Base-by-base conservation (phyloP, 2,888 invertebrate genomes). In the Lasioglossum vierecki region DNA sequence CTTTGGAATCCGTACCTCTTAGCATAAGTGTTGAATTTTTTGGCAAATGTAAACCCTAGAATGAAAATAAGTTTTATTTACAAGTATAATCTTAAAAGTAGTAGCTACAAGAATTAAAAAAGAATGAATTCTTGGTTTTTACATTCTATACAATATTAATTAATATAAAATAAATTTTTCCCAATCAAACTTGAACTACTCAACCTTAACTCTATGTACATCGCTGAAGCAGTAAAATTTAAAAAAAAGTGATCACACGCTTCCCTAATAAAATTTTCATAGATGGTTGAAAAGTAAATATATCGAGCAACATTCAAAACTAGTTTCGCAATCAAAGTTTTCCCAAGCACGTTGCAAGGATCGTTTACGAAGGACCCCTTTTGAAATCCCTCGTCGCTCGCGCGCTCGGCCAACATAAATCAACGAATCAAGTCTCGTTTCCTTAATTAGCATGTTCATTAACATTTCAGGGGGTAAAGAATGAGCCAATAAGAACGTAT, bases 401-500 rank as follows among this genome's bases (percentile, higher is more conserved):
- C 41, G 22, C 70, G 70, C 5, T 13, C 1, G 41, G 41, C 5
- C n/a, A n/a, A 11, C 70, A 41, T 41, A 70, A 41, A 70, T n/a
- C 70, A 13, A n/a, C 70, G 22, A 70, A 70, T 70, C 70, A 70
- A 68, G 68, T 13, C 39, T 5, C 41, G 70, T 39, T 41, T n/a
- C 70, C 41, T 70, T 70, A 13, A 70, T 70, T 41, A 70, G 13
- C 41, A 70, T 70, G 11, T 41, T 41, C 70, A 70, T 70, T 70
- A 70, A 70, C 70, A 70, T 70, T 70, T 72, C 72, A 30, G 11
- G 11, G 22, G 30, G 18, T 0, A 22, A 30, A 76, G 74, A 53
- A 63, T 6, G 18, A n/a, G 75, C 75, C 75, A 41, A 71, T 81
- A 79, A 66, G 53, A 73, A 66, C n/a, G 53, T 73, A 35, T 44